phyloP scores from a whole-genome alignment of 2,888 invertebrate genomes.

The Tetragnatha montana region DNA sequence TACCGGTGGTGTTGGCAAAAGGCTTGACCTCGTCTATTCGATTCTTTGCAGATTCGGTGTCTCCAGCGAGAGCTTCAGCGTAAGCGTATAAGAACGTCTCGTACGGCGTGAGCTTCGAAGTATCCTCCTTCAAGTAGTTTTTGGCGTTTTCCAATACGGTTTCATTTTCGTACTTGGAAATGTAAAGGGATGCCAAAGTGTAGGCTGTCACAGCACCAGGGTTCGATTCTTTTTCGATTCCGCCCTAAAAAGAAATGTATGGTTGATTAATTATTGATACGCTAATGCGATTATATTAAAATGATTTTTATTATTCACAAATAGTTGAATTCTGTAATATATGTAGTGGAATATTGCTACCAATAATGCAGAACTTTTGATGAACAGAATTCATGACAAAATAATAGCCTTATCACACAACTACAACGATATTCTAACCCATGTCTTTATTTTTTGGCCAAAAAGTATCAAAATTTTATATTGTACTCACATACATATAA shows the following conservation, averaged over 20 bases:
- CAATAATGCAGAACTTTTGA: too few relatives aligned
- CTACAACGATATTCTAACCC: too few relatives aligned
- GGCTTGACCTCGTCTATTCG: slow-evolving; percentile 26
- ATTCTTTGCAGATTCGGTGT: slow-evolving; percentile 38
- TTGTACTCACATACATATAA: too few relatives aligned
- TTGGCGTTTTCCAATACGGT: slow-evolving; percentile 41
- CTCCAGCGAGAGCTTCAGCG: slow-evolving; percentile 46
- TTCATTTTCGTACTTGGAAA: slow-evolving; percentile 42
- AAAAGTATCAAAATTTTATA: too few relatives aligned
- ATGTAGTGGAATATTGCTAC: too few relatives aligned
- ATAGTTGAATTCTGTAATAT: too few relatives aligned
- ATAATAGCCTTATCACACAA: too few relatives aligned
- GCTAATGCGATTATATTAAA: too few relatives aligned
- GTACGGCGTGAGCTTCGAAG: slow-evolving; percentile 30
- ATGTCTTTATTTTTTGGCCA: too few relatives aligned
- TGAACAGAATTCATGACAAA: too few relatives aligned
- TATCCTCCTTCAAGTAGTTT: slow-evolving; percentile 9
- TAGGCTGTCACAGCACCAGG: slow-evolving; percentile 83
- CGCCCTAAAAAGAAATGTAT: slow-evolving; percentile 43
- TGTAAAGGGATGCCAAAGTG: slow-evolving; percentile 81
- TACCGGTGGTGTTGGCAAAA: slow-evolving; percentile 37
- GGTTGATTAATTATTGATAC: too few relatives aligned
- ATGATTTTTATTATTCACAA: too few relatives aligned
- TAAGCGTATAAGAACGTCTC: slow-evolving; percentile 53
- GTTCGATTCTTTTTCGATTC: slow-evolving; percentile 74